Conservation (phyloP, 2,888 invertebrate species). For the Eupithecia tripunctaria region DNA sequence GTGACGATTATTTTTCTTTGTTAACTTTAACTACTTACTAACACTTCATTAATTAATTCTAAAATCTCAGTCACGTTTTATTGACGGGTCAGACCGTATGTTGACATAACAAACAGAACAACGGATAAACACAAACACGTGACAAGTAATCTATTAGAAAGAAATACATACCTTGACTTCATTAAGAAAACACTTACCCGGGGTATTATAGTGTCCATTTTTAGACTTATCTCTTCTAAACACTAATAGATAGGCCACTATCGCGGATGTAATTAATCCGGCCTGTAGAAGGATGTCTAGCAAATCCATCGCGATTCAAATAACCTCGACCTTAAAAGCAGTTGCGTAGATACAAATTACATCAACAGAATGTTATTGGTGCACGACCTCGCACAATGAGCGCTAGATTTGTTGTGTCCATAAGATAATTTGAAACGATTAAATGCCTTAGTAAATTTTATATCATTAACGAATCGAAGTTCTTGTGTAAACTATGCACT, state of each 20-base stretch:
- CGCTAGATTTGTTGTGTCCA: not conserved
- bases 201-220: slow-evolving; percentile 59
- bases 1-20: not conserved
- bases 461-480: not conserved
- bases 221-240: slow-evolving; percentile 56
- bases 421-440: not conserved
- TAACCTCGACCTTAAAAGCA: not conserved
- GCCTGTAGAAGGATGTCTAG: slow-evolving; percentile 67
- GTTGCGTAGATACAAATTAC: not conserved
- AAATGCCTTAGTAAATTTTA: not conserved
- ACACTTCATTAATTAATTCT: not conserved
- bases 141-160: not conserved
- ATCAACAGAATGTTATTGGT: not conserved
- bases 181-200: slow-evolving; percentile 57
- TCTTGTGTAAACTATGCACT: not conserved
- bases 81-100: not conserved
- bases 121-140: not conserved
- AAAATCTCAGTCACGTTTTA: not conserved
- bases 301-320: slow-evolving; percentile 60
- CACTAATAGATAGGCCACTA: slow-evolving; percentile 69
- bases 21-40: not conserved
- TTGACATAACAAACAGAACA: not conserved
- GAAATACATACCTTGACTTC: not conserved
- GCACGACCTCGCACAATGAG: slow-evolving; percentile 2
- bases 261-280: slow-evolving; percentile 64